These are phyloP conservation scores for Cerceris rybyensis DNA, from an alignment of 2,888 invertebrate species.

Conservation along the genomic window DNA sequence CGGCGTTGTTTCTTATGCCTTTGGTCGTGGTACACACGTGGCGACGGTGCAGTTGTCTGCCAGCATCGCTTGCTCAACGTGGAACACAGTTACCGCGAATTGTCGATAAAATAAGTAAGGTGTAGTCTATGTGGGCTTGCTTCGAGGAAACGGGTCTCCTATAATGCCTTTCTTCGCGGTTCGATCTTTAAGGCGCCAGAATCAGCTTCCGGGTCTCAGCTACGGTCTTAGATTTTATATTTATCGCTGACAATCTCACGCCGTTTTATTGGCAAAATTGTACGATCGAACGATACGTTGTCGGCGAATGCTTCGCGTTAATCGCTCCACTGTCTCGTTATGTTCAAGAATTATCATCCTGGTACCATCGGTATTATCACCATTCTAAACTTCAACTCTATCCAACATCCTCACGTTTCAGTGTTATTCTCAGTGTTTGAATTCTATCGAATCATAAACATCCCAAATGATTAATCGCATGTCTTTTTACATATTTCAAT, in stretches of 20 bases:
- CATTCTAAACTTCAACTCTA: too few relatives aligned
- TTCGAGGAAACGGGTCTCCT: conserved; percentile 34
- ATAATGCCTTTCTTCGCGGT: conserved; percentile 15
- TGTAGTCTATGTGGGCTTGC: conserved; percentile 19
- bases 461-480: too few relatives aligned
- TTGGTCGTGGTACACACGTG: conserved; percentile 28
- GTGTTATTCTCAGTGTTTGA: too few relatives aligned
- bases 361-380: not conserved
- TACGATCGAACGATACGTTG: conserved; percentile 30
- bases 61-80: conserved; percentile 7
- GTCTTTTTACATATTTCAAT: too few relatives aligned
- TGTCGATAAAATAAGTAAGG: conserved; percentile 53
- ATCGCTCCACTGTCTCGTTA: not conserved
- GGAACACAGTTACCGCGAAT: conserved; percentile 39
- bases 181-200: conserved; percentile 13
- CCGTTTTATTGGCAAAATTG: conserved; percentile 20
- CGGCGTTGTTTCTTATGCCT: conserved; percentile 16
- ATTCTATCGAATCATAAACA: too few relatives aligned
- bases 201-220: conserved; percentile 32
- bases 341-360: conserved; percentile 17
- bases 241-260: conserved; percentile 37
- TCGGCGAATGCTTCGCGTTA: conserved; percentile 37
- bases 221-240: conserved; percentile 42
- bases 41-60: conserved; percentile 7
- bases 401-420: too few relatives aligned